Evolutionary conservation across 1,140 invertebrate genomes (phyloP).

Genomic region (Onthophagus taurus): DNA sequence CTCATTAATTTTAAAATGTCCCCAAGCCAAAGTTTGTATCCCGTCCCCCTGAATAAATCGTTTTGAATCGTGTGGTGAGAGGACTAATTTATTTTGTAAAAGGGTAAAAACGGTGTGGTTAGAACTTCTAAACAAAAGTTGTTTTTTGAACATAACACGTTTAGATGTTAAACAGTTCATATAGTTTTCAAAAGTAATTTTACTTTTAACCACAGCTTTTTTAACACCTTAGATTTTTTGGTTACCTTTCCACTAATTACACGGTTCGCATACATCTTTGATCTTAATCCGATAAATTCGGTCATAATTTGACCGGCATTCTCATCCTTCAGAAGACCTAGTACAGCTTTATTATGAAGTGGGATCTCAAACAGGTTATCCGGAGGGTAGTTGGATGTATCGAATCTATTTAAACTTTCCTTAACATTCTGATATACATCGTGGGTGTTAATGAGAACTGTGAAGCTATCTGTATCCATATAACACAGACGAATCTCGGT

Average conservation of each 20-base stretch:
- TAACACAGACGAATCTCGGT: background rate
- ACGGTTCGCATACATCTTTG: background rate
- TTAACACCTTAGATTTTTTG: slow-evolving; percentile 7
- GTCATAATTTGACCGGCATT: background rate
- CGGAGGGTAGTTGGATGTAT: background rate
- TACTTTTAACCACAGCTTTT: background rate
- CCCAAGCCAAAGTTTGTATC: no score
- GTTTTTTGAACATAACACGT: no score
- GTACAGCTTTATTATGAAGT: background rate
- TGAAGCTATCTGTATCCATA: slow-evolving; percentile 1
- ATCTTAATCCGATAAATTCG: slow-evolving; percentile 4
- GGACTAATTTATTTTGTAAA: no score
- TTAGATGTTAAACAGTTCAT: background rate
- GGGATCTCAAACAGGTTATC: slow-evolving; percentile 6
- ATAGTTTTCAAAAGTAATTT: slow-evolving; percentile 10
- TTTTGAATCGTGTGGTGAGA: no score
- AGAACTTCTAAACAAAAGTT: no score
- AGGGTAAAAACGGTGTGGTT: no score
- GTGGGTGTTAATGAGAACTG: slow-evolving; percentile 15
- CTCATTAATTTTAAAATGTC: no score
- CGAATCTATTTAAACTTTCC: slow-evolving; percentile 38
- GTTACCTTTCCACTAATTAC: background rate
- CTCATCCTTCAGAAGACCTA: slow-evolving; percentile 9
- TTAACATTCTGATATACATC: slow-evolving; percentile 28
- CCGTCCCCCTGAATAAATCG: no score